Evolutionary conservation across 2,113 vertebrate species (phyloP), one percentile per base, ranked within the genome.

Genomic region (Paramormyrops kingsleyae): DNA sequence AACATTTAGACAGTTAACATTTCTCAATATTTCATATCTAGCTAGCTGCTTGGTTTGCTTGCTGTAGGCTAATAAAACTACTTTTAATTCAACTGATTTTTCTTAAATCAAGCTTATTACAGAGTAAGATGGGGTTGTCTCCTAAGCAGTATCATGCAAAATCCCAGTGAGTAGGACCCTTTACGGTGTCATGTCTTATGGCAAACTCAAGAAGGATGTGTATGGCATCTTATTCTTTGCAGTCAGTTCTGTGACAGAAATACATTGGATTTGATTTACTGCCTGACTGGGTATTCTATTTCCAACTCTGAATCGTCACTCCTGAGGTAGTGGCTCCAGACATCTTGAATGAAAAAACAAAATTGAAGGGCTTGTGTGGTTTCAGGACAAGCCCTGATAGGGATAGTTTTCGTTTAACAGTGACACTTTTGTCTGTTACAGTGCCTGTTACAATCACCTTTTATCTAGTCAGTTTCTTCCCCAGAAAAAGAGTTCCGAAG

Each of bases 251-350:
- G 27, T 87, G 86, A 87, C 49, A 87, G 50, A 56, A 87, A 56
- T 12, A 31, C 27, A 53, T 56, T 56, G 49, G 83, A 86, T 86
- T 56, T 87, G 86, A 87, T 56, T 87, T 56, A 56, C 86, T 87
- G 86, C 86, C 52, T 87, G 86, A 87, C 50, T 35, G 52, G 5
- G 31, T 21, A 56, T 87, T 50, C 24, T 19, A 52, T 39, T 50
- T 21, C 52, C 19, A 53, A 12, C 86, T 87, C 86, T 53, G 49
- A 87, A 80, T 80, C 74, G 24, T 19, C 86, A 53, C 52, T 56
- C 12, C 7, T 35, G 50, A 87, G 50, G 17, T 21, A 87, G 85
- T 56, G 85, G 50, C 85, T 87, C 27, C 17, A 87, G 86, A 53
- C 86, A 8, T 24, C 50, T 52, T 52, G 17, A 31, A 39, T 39